phyloP scores from a whole-genome alignment of 2,113 vertebrate genomes.

The Pungitius pungitius region DNA sequence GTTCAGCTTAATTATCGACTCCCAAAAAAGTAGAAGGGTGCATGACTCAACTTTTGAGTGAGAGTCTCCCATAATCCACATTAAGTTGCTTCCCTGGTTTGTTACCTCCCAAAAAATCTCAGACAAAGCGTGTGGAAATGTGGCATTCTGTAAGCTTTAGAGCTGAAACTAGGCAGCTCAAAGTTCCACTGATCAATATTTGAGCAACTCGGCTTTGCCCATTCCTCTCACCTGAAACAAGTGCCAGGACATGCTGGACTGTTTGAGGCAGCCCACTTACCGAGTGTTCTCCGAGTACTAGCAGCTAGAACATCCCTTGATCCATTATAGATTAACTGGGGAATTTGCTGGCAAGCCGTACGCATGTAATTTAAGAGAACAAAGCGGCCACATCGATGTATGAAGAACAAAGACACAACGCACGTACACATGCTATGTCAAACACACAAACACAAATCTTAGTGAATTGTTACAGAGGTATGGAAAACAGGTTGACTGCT shows the following conservation, averaged over 20 bases:
- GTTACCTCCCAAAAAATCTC: neutral
- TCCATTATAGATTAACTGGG: constrained; percentile 77
- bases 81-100: neutral
- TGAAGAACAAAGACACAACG: constrained; percentile 26
- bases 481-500: constrained; percentile 1
- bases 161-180: constrained; percentile 59
- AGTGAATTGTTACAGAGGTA: constrained; percentile 1
- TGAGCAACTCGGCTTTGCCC: constrained; percentile 62
- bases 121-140: neutral
- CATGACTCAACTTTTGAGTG: constrained; percentile 18
- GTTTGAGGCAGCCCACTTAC: constrained; percentile 58
- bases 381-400: constrained; percentile 29
- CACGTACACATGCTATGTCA: constrained; percentile 37
- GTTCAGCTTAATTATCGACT: constrained; percentile 53
- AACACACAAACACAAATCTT: constrained; percentile 12
- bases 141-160: constrained; percentile 1
- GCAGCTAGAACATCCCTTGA: constrained; percentile 63
- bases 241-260: constrained; percentile 52
- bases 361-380: constrained; percentile 39
- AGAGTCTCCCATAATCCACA: neutral
- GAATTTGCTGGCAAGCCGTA: constrained; percentile 48
- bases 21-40: constrained; percentile 22
- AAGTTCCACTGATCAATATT: constrained; percentile 76
- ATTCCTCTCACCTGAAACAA: constrained; percentile 54
- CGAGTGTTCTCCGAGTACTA: constrained; percentile 52